Conservation (phyloP, 1,140 invertebrate species). For the Neodiprion pinetum region DNA sequence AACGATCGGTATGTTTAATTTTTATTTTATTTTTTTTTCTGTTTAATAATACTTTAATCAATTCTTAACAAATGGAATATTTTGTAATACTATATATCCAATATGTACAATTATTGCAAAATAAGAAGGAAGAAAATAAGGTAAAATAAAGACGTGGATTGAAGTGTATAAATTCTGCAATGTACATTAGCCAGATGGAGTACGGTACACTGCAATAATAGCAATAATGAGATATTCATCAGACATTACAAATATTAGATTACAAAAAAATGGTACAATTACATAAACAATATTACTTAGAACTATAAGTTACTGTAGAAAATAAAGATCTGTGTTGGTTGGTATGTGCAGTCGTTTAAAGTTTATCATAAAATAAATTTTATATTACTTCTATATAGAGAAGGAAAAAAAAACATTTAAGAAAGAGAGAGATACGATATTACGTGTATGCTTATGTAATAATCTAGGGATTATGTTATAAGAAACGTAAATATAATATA, state of each 20-base stretch:
- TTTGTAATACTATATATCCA: slow-evolving; percentile 54
- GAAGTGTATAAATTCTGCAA: slow-evolving; percentile 37
- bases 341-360: not conserved
- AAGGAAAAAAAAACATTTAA: too few species aligned
- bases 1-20: too few species aligned
- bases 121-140: slow-evolving; percentile 39
- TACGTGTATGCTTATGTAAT: too few species aligned
- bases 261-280: not conserved
- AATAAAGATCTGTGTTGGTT: not conserved
- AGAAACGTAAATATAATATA: too few species aligned
- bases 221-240: not conserved
- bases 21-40: slow-evolving; percentile 17
- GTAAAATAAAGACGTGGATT: too few species aligned
- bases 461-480: too few species aligned
- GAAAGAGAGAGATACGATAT: too few species aligned
- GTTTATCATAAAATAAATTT: not conserved
- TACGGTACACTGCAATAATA: too few species aligned
- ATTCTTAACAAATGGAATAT: slow-evolving; percentile 59
- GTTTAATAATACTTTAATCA: slow-evolving; percentile 57
- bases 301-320: not conserved
- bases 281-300: not conserved
- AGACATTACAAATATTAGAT: not conserved
- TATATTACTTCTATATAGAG: not conserved
- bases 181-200: slow-evolving; percentile 33
- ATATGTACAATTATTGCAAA: slow-evolving; percentile 54